These are phyloP conservation scores for Glandiceps talaboti DNA, from an alignment of 53 echinoderm and acorn worm species.

Conservation along the genomic window DNA sequence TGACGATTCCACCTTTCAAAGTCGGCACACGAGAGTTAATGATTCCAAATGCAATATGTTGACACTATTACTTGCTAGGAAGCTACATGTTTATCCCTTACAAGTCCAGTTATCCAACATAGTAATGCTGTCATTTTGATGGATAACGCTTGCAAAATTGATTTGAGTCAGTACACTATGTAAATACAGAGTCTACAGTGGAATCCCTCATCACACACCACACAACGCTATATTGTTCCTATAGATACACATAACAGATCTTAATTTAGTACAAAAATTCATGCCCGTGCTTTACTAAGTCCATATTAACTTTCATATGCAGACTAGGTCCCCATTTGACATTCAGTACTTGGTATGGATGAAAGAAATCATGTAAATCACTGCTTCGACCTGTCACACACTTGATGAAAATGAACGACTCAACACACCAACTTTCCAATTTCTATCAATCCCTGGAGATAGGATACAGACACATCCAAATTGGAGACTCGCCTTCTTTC, in stretches of 20 bases:
- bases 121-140: not conserved
- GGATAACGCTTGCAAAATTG: not conserved
- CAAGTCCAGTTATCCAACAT: no score
- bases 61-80: no score
- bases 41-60: no score
- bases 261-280: not conserved
- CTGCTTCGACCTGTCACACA: not conserved
- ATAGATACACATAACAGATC: not conserved
- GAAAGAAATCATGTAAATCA: not conserved
- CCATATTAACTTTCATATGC: not conserved
- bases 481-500: not conserved
- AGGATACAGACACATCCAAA: not conserved
- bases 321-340: not conserved
- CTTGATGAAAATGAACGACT: not conserved
- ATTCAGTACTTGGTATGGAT: not conserved
- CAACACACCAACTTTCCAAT: not conserved
- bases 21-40: no score
- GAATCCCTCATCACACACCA: not conserved
- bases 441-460: not conserved
- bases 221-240: not conserved
- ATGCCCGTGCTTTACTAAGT: not conserved
- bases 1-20: no score
- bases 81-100: no score
- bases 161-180: not conserved
- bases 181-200: not conserved